Evolutionary conservation across 2,113 vertebrate species (phyloP).

Genomic region (Solea senegalensis): DNA sequence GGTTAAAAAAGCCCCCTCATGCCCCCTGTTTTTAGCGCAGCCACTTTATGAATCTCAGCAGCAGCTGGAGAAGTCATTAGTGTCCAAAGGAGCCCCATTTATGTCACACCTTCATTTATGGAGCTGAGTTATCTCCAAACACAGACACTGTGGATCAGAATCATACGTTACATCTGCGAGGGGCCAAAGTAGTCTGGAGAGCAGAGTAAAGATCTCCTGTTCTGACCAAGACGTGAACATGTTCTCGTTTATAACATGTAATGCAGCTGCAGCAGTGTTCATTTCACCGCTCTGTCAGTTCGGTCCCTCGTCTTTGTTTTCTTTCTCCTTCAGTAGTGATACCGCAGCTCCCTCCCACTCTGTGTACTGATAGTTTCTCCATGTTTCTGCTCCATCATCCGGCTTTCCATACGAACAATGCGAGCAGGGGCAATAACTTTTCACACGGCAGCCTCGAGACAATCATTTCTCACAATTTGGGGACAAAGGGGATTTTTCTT

Average conservation of each 20-base stretch:
- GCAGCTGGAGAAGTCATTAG: constrained; percentile 66
- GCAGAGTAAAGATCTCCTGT: not conserved
- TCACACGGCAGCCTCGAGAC: constrained; percentile 36
- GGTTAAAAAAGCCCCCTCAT: constrained; percentile 14
- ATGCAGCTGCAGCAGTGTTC: constrained; percentile 21
- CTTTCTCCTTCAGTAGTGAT: not conserved
- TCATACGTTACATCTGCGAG: not conserved
- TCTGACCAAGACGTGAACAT: constrained; percentile 14
- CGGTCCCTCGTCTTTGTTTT: constrained; percentile 4
- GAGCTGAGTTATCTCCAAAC: constrained; percentile 5
- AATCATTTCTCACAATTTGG: constrained; percentile 18
- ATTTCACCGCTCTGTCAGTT: constrained; percentile 4
- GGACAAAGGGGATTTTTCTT: not conserved
- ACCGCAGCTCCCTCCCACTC: not conserved
- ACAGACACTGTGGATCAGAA: not conserved
- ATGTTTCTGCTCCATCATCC: constrained; percentile 37
- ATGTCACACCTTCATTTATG: constrained; percentile 45
- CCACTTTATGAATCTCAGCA: constrained; percentile 42
- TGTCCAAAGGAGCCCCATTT: constrained; percentile 1
- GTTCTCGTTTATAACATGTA: not conserved
- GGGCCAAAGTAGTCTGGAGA: not conserved
- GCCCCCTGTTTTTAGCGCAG: constrained; percentile 14
- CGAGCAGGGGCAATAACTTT: constrained; percentile 34
- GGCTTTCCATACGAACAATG: constrained; percentile 36
- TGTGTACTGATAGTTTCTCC: constrained; percentile 53